phyloP scores from a whole-genome alignment of 2,888 invertebrate species.

The Sesia bembeciformis region DNA sequence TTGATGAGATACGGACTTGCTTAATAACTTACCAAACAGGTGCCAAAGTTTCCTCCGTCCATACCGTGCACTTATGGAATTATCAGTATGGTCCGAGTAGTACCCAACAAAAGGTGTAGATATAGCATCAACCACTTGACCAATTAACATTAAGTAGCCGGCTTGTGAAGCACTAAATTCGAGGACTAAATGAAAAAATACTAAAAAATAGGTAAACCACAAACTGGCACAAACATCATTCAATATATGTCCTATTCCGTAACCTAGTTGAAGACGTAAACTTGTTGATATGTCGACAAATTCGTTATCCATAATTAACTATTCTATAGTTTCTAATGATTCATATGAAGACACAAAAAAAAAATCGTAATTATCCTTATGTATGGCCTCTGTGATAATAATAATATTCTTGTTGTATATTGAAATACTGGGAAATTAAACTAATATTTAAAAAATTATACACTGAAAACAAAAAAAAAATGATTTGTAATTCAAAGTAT shows the following conservation, averaged over 20 bases:
- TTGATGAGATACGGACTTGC: too few species aligned
- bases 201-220: slow-evolving; percentile 94
- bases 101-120: slow-evolving; percentile 92
- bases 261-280: slow-evolving; percentile 69
- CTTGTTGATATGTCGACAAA: slow-evolving; percentile 59
- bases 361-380: too few species aligned
- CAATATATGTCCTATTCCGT: slow-evolving; percentile 88
- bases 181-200: slow-evolving; percentile 81
- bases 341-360: too few species aligned
- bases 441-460: too few species aligned
- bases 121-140: slow-evolving; percentile 89
- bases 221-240: slow-evolving; percentile 95
- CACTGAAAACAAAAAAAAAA: too few species aligned
- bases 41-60: slow-evolving; percentile 93
- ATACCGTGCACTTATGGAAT: slow-evolving; percentile 79
- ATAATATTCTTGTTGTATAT: too few species aligned
- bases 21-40: slow-evolving; percentile 79
- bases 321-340: too few species aligned
- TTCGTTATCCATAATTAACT: slow-evolving; percentile 56
- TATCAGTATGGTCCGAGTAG: slow-evolving; percentile 83
- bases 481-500: too few species aligned
- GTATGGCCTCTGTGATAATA: too few species aligned
- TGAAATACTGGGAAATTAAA: too few species aligned
- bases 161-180: slow-evolving; percentile 73
- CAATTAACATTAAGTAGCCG: slow-evolving; percentile 82